Conservation (phyloP, 1,140 invertebrate species). For the Halesus radiatus region DNA sequence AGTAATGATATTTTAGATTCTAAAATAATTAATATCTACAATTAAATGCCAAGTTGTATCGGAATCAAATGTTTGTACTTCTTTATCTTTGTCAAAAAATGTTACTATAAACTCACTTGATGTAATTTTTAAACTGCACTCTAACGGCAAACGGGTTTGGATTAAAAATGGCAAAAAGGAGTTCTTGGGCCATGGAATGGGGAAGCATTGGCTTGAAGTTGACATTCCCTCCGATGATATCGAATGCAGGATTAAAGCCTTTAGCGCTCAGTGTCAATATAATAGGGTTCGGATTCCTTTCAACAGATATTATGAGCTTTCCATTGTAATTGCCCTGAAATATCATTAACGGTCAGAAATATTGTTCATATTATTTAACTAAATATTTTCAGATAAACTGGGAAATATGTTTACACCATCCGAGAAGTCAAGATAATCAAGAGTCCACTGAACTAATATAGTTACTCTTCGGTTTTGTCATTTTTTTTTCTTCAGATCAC, state of each 20-base stretch:
- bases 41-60: no score
- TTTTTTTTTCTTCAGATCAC: no score
- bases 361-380: no score
- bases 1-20: no score
- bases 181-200: background rate
- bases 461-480: no score
- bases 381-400: no score
- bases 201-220: constrained; percentile 14
- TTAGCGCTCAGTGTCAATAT: background rate
- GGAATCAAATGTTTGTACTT: no score
- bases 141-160: background rate
- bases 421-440: no score
- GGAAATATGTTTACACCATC: no score
- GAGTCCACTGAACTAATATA: no score
- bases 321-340: constrained; percentile 24
- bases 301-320: background rate
- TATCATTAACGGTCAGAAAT: background rate
- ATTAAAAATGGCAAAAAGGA: constrained; percentile 33
- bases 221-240: constrained; percentile 23
- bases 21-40: no score
- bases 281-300: background rate
- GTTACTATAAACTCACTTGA: constrained; percentile 4
- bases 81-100: no score
- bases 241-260: background rate
- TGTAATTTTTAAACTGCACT: constrained; percentile 19